These are phyloP conservation scores for Henicopernis longicauda DNA, from an alignment of 2,113 vertebrate species.

Conservation along the genomic window DNA sequence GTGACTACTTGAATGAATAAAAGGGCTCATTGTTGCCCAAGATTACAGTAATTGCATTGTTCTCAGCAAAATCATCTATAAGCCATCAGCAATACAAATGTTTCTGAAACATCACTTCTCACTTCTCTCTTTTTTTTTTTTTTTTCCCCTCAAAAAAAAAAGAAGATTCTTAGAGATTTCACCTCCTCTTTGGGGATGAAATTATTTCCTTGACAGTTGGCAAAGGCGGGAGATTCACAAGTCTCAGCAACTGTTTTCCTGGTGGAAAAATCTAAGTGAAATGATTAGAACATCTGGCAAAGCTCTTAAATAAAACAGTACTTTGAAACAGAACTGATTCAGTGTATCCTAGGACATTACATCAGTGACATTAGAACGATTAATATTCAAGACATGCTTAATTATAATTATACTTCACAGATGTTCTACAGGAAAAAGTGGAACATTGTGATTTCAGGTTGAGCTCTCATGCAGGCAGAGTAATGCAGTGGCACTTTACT, in stretches of 20 bases:
- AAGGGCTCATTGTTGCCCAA: neutral
- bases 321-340: conserved; percentile 56
- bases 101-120: neutral
- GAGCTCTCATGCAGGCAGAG: conserved; percentile 33
- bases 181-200: conserved; percentile 28
- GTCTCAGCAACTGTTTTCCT: conserved; percentile 65
- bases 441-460: conserved; percentile 28
- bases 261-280: conserved; percentile 58
- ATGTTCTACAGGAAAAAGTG: conserved; percentile 41
- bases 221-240: conserved; percentile 43
- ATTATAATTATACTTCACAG: conserved; percentile 63
- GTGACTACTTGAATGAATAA: neutral
- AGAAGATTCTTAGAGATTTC: neutral
- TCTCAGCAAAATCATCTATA: neutral
- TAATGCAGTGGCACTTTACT: neutral
- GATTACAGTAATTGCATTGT: neutral
- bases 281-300: conserved; percentile 66
- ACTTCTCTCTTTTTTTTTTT: neutral
- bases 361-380: conserved; percentile 62
- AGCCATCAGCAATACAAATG: neutral
- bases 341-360: conserved; percentile 49
- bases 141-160: no score
- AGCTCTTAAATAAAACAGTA: conserved; percentile 61
- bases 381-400: conserved; percentile 67
- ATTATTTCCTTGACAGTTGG: conserved; percentile 57